A percentile compares a stretch with the other conserved stretches of the same genome.
Evolutionary conservation across 1,140 invertebrate species (phyloP).

Genomic region (Phortica variegata): DNA sequence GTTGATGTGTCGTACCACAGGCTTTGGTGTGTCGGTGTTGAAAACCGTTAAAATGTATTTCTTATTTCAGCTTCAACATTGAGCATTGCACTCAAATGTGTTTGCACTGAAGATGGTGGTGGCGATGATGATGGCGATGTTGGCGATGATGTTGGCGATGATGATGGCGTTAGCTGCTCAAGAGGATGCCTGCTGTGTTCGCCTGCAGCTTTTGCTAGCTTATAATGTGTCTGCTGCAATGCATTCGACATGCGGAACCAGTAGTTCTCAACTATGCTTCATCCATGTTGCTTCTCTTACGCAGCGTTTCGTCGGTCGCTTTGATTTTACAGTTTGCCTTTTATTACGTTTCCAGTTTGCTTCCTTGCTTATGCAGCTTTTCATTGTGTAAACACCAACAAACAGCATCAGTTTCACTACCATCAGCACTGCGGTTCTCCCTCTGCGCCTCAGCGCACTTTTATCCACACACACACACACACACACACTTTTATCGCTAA

Average conservation of each 20-base stretch:
- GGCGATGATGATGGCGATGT: background rate
- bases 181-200: no score
- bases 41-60: background rate
- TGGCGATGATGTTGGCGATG: background rate
- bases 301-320: no score
- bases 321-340: conserved; percentile 34
- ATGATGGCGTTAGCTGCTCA: no score
- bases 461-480: no score
- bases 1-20: no score
- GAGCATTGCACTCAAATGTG: no score
- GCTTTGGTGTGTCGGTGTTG: no score
- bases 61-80: background rate
- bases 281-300: background rate
- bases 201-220: conserved; percentile 36
- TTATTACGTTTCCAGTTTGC: conserved; percentile 46
- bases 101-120: background rate
- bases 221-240: conserved; percentile 39
- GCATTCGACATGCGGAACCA: background rate
- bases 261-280: background rate
- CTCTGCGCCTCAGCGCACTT: no score
- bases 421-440: no score
- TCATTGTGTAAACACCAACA: conserved; percentile 6
- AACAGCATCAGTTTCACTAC: conserved; percentile 3
- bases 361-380: conserved; percentile 13
- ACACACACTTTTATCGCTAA: no score